Evolutionary conservation across 2,113 vertebrate species (phyloP).

Genomic region (Capreolus pygargus): DNA sequence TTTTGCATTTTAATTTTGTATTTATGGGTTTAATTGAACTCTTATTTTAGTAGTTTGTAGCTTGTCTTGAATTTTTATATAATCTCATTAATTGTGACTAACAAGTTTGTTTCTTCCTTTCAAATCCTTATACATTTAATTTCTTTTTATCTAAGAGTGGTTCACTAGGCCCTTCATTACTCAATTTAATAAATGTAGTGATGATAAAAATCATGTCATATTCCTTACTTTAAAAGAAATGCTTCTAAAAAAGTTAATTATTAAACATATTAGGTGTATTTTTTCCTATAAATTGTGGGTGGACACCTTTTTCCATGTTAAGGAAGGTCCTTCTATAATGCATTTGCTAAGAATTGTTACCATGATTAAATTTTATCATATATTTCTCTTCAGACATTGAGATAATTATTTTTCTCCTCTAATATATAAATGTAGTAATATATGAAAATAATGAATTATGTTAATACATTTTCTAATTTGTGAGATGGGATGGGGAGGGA

Average conservation of each 20-base stretch:
- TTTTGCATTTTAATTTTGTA: slow-evolving; percentile 32
- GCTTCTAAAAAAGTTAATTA: background rate
- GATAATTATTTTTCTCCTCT: background rate
- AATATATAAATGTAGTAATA: background rate
- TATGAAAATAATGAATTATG: background rate
- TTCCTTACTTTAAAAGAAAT: background rate
- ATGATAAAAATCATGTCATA: background rate
- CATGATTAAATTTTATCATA: slow-evolving; percentile 8
- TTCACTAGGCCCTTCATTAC: background rate
- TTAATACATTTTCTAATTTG: background rate
- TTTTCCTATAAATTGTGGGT: background rate
- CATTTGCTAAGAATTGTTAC: background rate
- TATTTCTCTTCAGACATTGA: background rate
- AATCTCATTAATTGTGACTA: background rate
- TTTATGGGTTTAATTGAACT: background rate
- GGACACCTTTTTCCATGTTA: background rate
- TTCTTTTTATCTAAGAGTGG: background rate
- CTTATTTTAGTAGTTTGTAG: background rate
- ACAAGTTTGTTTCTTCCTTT: background rate
- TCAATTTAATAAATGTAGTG: background rate
- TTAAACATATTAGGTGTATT: background rate
- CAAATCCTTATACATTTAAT: background rate
- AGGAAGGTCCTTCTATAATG: background rate
- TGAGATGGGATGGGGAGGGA: too few relatives aligned
- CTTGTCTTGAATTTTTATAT: background rate